These are phyloP conservation scores for Lytechinus variegatus DNA, from an alignment of 35 echinoderm and acorn worm genomes.

Conservation along the genomic window DNA sequence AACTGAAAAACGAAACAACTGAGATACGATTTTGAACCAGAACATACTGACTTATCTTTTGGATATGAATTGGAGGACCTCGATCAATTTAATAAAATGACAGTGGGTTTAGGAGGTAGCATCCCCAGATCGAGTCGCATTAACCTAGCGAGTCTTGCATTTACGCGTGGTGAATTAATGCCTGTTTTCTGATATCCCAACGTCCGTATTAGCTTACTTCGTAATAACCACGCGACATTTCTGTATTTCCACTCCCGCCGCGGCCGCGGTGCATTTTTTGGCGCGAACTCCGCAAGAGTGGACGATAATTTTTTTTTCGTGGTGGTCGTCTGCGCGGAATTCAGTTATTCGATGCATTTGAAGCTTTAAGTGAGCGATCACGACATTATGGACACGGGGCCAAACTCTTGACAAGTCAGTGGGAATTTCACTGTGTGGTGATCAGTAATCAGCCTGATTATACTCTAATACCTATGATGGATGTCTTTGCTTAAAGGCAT, in stretches of 20 bases:
- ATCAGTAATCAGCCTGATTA: background rate
- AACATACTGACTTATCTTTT: background rate
- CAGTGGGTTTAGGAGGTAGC: background rate
- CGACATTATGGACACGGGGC: background rate
- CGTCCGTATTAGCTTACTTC: background rate
- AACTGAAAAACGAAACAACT: too few species aligned
- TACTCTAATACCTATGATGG: background rate
- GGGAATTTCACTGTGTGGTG: background rate
- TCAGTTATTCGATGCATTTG: background rate
- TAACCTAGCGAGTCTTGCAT: background rate
- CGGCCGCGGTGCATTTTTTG: background rate
- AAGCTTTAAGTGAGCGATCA: background rate
- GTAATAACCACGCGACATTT: background rate
- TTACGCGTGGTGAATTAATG: slow-evolving; percentile 2
- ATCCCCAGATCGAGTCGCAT: background rate
- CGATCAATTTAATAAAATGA: background rate
- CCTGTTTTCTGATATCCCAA: background rate
- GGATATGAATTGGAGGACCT: background rate
- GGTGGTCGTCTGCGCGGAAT: background rate
- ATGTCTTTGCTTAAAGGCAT: background rate
- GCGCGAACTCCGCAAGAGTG: background rate
- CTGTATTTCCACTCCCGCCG: background rate
- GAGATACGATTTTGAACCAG: background rate
- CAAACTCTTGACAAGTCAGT: background rate
- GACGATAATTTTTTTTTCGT: background rate